Conservation (phyloP, 2,797 vertebrate species). For the Melanotaenia trifasciata region DNA sequence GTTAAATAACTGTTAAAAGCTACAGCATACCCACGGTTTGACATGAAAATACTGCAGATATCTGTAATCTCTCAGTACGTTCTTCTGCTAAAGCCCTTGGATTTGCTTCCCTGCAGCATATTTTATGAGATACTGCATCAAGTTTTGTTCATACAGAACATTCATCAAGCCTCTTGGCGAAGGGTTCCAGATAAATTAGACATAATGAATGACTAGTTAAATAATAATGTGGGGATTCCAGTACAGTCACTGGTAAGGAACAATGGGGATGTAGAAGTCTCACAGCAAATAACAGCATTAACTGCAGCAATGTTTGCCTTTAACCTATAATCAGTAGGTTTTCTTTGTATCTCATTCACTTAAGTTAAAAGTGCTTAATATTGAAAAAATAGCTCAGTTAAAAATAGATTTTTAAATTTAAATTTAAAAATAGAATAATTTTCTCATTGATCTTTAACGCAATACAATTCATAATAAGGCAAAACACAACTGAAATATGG, state of each 20-base stretch:
- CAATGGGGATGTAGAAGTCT: not conserved
- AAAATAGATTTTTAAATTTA: too few relatives aligned
- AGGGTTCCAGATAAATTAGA: not conserved
- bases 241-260: not conserved
- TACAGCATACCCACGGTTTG: not conserved
- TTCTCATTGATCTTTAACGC: too few relatives aligned
- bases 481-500: not conserved
- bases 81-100: not conserved
- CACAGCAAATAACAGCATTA: not conserved
- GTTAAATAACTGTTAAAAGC: not conserved
- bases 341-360: not conserved
- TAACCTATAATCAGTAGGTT: not conserved
- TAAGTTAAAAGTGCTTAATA: not conserved
- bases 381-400: not conserved
- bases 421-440: too few relatives aligned
- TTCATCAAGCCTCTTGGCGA: too few relatives aligned
- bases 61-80: not conserved
- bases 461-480: not conserved
- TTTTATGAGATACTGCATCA: not conserved
- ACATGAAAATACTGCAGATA: not conserved
- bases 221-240: conserved; percentile 17
- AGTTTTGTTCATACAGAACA: not conserved
- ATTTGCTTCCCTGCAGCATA: not conserved
- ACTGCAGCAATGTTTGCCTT: not conserved
- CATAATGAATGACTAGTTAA: conserved; percentile 7